Evolutionary conservation across 2,797 vertebrate species (phyloP).

Genomic region (Sibirionetta formosa): DNA sequence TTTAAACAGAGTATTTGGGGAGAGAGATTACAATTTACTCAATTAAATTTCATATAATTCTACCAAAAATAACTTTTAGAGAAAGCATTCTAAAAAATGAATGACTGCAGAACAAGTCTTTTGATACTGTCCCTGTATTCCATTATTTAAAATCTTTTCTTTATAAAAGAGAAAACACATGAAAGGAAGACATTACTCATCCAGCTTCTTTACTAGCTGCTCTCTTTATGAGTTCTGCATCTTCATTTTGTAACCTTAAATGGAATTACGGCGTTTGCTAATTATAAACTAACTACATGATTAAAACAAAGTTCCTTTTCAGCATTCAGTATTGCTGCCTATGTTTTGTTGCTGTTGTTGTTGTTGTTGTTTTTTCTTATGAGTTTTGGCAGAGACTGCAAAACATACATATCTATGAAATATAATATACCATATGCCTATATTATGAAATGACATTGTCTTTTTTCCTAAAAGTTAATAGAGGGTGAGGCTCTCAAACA

Average conservation of each 20-base stretch:
- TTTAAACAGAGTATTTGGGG: not conserved
- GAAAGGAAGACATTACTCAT: not conserved
- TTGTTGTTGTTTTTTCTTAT: not conserved
- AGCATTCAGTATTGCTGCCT: not conserved
- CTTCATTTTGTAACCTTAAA: conserved; percentile 55
- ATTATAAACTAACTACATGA: conserved; percentile 28
- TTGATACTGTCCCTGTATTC: not conserved
- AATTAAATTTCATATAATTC: not conserved
- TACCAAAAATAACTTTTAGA: not conserved
- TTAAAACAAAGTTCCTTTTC: conserved; percentile 25
- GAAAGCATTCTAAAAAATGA: not conserved
- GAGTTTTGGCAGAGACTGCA: not conserved
- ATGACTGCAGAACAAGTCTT: not conserved
- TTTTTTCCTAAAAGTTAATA: not conserved
- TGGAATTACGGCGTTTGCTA: conserved; percentile 1
- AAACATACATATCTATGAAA: not conserved
- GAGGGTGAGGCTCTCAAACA: not conserved
- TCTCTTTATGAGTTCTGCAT: not conserved
- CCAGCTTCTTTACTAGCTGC: not conserved
- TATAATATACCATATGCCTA: not conserved
- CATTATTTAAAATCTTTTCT: not conserved
- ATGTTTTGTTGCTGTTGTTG: not conserved
- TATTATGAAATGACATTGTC: not conserved
- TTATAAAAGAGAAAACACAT: not conserved
- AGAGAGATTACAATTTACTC: not conserved